Base-by-base conservation (phyloP, 2,888 invertebrate genomes). In the Fissipunctia ypsillon region DNA sequence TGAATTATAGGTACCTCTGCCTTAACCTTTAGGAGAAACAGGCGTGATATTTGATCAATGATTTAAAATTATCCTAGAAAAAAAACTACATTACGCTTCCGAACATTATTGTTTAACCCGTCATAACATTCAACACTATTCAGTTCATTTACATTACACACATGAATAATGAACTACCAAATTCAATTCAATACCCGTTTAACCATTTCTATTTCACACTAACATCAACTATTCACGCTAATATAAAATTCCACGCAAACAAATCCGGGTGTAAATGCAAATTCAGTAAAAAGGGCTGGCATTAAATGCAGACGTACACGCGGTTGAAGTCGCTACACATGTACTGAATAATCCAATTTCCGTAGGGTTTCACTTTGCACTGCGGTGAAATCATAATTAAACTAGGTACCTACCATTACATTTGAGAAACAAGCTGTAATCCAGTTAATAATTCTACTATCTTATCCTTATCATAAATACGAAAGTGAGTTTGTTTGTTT, bases 301-400 rank as follows among this genome's bases (percentile, higher is more conserved):
- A 60, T 71, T 85, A 59, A 80, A 66, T 66, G 50, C 50, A 61
- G 68, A 69, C 80, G 77, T 48, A 84, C 69, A 76, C 68, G 73
- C 74, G 67, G 60, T 54, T 61, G 59, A 54, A 59, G 41, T 35
- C 73, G 60, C 22, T 68, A 81, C 59, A 78, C 54, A 60, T 76
- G 75, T 76, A 60, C 60, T 48, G 67, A 61, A 77, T 85, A 85
- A 87, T 87, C 83, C 83, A 77, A 81, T 85, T 87, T 79, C 56
- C 63, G 78, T 85, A 79, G 69, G 87, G 87, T 81, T 85, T 83
- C 81, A 81, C 76, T 81, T 71, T 67, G 57, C 66, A 54, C 56
- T 25, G 69, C 48, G 28, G 70, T 75, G 48, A 69, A 75, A 78
- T 78, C 74, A 78, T 78, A 80, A 76, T 67, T 74, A 48, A 67